A percentile compares a stretch with the other conserved stretches of the same genome.
phyloP scores from a whole-genome alignment of 1,140 invertebrate genomes.

The Homarus americanus region DNA sequence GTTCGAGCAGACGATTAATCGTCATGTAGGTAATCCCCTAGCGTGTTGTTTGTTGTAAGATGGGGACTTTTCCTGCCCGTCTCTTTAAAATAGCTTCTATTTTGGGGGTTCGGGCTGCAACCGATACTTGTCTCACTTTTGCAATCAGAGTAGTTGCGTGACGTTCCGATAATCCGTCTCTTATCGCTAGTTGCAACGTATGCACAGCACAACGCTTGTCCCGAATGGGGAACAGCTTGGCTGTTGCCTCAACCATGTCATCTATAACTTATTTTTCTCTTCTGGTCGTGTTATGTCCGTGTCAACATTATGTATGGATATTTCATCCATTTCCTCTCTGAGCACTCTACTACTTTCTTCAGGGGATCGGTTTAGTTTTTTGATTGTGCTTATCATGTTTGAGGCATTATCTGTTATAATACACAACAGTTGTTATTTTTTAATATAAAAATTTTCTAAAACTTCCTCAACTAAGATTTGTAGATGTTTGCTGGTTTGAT shows the following conservation, averaged over 20 bases:
- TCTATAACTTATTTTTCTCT: background rate
- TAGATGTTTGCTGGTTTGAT: background rate
- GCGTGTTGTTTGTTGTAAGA: background rate
- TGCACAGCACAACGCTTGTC: background rate
- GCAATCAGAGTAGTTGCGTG: background rate
- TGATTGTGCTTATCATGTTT: background rate
- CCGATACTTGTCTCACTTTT: background rate
- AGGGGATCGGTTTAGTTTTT: background rate
- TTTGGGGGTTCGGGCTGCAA: background rate
- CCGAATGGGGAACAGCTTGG: background rate
- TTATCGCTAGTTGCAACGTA: slow-evolving; percentile 16
- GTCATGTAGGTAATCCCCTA: background rate
- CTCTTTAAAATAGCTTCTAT: background rate
- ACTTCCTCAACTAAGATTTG: background rate
- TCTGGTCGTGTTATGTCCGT: background rate
- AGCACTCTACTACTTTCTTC: background rate
- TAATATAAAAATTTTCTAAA: background rate
- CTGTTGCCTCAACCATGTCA: background rate
- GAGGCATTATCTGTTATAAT: background rate
- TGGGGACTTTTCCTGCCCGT: background rate
- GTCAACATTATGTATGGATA: background rate
- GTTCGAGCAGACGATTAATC: no score
- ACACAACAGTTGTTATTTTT: background rate
- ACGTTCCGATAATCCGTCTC: background rate
- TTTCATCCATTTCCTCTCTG: background rate